Base-by-base conservation (phyloP, 2,797 vertebrate species). In the Microchirus variegatus region DNA sequence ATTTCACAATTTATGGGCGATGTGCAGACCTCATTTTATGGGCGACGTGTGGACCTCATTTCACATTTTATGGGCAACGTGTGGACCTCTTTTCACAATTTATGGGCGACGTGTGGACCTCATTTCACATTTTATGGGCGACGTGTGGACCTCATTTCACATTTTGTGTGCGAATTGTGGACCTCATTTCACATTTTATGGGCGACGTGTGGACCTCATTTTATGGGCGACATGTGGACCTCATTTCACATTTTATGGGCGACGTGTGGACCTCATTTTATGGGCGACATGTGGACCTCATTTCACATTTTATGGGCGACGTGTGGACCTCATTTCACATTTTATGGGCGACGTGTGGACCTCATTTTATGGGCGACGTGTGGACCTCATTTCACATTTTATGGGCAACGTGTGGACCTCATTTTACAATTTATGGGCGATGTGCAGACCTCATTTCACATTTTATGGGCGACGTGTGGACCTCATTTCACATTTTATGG, bases 401-500 rank as follows among this genome's bases (percentile, higher is more conserved):
- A 36, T 42, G 47, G 38, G 17, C 53, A 59, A 18, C 26, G n/a
- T 5, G 11, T 22, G 22, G 22, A 22, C 54, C 61, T n/a, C n/a
- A n/a, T n/a, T n/a, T n/a, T n/a, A 15, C 12, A 8, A 44, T 54
- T 56, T 37, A 36, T 42, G 47, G 38, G 17, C 53, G 59, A 18
- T 19, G n/a, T 5, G 11, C 5, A 5, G 22, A 22, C 54, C 61
- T n/a, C n/a, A n/a, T n/a, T n/a, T n/a, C n/a, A 15, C 12, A 8
- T 47, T 54, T 56, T 37, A 36, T 42, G 47, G 38, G 17, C 53
- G 59, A 18, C 26, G n/a, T 5, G 11, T 22, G 22, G 22, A 22
- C 54, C 61, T n/a, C n/a, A n/a, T n/a, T n/a, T n/a, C n/a, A 15
- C 12, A 8, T 47, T 54, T 56, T 37, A 36, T 42, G 47, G 38